These are phyloP conservation scores for Chaetogeoica ovagalla DNA, from an alignment of 2,888 invertebrate genomes.

Conservation along the genomic window DNA sequence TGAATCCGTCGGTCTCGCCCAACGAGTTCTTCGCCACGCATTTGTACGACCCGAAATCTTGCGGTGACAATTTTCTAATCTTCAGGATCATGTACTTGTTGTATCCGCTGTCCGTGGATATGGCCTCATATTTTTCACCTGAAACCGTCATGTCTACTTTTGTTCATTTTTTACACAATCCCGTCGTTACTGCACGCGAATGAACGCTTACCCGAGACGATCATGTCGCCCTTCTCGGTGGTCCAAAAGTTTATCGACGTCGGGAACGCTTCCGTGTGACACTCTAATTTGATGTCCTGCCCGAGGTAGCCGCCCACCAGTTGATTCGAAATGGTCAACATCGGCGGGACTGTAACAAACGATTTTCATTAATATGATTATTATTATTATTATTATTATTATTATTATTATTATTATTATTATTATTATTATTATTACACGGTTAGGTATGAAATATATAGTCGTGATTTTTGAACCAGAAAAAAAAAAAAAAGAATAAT, in stretches of 20 bases:
- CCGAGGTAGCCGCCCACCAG: constrained; percentile 86
- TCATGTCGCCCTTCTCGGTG: constrained; percentile 87
- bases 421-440: too few relatives aligned
- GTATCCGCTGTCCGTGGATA: constrained; percentile 81
- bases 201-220: constrained; percentile 80
- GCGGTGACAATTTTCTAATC: constrained; percentile 76
- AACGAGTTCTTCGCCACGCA: constrained; percentile 90
- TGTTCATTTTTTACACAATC: constrained; percentile 43
- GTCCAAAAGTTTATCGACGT: constrained; percentile 95
- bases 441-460: too few relatives aligned
- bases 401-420: too few relatives aligned
- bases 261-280: constrained; percentile 89
- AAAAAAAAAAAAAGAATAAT: too few relatives aligned
- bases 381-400: too few relatives aligned
- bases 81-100: constrained; percentile 89
- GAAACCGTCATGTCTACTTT: constrained; percentile 59
- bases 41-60: constrained; percentile 85
- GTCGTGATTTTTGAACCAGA: too few relatives aligned
- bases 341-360: constrained; percentile 76
- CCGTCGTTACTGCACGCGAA: not conserved
- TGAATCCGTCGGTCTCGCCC: constrained; percentile 86
- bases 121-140: constrained; percentile 87
- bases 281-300: constrained; percentile 84
- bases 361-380: too few relatives aligned
- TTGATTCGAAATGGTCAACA: constrained; percentile 91